phyloP scores from a whole-genome alignment of 2,888 invertebrate species.

The Trissolcus japonicus region DNA sequence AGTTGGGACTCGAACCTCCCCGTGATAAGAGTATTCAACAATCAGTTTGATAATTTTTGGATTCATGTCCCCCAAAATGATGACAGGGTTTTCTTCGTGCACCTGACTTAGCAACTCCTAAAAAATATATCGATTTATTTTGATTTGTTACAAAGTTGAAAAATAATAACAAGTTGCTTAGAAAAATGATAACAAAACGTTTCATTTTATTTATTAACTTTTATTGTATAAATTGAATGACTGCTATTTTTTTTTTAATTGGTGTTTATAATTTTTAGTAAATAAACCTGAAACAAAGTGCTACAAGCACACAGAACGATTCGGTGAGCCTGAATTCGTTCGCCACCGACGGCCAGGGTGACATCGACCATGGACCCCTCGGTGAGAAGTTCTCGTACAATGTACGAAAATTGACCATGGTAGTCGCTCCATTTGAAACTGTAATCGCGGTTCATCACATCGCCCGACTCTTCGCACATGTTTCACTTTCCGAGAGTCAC shows the following conservation, averaged over 20 bases:
- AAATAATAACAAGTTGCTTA: not conserved
- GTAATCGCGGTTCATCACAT: constrained; percentile 63
- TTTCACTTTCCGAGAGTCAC: constrained; percentile 56
- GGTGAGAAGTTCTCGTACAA: constrained; percentile 72
- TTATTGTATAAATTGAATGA: too few species aligned
- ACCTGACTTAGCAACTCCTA: constrained; percentile 73
- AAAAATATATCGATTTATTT: constrained; percentile 33
- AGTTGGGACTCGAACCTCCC: constrained; percentile 73
- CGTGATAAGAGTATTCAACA: constrained; percentile 74
- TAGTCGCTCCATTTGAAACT: constrained; percentile 76
- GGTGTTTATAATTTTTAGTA: too few species aligned
- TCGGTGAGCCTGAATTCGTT: constrained; percentile 76
- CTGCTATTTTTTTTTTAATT: not conserved
- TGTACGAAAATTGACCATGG: constrained; percentile 71
- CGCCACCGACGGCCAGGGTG: constrained; percentile 75
- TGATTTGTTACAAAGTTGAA: not conserved
- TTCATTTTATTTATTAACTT: too few species aligned
- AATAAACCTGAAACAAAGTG: constrained; percentile 75
- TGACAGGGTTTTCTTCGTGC: constrained; percentile 72
- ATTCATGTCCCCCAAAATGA: constrained; percentile 75
- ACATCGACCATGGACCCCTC: constrained; percentile 77
- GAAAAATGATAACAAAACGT: constrained; percentile 7
- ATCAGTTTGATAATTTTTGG: constrained; percentile 72
- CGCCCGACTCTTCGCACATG: constrained; percentile 66
- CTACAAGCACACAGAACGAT: constrained; percentile 77